Evolutionary conservation across 1,140 invertebrate genomes (phyloP).

Genomic region (Harpegnathos saltator): DNA sequence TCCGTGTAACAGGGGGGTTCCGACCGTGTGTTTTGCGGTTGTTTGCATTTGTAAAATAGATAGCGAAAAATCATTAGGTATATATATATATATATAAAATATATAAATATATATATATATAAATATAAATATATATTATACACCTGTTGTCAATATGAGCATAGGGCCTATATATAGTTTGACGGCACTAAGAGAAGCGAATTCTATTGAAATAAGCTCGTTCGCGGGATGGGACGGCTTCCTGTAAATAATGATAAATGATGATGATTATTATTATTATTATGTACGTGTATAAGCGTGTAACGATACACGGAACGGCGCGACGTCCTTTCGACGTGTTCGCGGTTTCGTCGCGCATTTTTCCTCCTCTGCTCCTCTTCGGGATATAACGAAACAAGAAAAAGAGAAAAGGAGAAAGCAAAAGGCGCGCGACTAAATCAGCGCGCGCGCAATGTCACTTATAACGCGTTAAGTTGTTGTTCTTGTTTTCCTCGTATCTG

Average conservation of each 20-base stretch:
- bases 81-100: constrained; percentile 58
- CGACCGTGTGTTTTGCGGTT: constrained; percentile 64
- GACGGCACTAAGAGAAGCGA: constrained; percentile 77
- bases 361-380: not conserved
- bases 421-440: constrained; percentile 27
- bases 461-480: constrained; percentile 40
- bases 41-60: constrained; percentile 81
- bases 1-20: constrained; percentile 3
- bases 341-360: constrained; percentile 45
- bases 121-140: constrained; percentile 75
- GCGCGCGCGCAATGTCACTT: constrained; percentile 53
- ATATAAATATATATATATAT: constrained; percentile 56
- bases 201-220: constrained; percentile 80
- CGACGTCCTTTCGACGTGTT: constrained; percentile 13
- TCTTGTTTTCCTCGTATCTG: constrained; percentile 12
- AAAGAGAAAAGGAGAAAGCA: not conserved
- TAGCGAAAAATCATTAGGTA: constrained; percentile 81
- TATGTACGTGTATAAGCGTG: constrained; percentile 37
- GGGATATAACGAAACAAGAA: no score
- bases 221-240: constrained; percentile 72
- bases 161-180: constrained; percentile 80
- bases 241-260: constrained; percentile 80
- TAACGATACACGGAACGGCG: constrained; percentile 32
- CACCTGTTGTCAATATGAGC: constrained; percentile 84
- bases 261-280: no score